phyloP scores from a whole-genome alignment of 2,113 vertebrate genomes.

The Ptyas mucosa region DNA sequence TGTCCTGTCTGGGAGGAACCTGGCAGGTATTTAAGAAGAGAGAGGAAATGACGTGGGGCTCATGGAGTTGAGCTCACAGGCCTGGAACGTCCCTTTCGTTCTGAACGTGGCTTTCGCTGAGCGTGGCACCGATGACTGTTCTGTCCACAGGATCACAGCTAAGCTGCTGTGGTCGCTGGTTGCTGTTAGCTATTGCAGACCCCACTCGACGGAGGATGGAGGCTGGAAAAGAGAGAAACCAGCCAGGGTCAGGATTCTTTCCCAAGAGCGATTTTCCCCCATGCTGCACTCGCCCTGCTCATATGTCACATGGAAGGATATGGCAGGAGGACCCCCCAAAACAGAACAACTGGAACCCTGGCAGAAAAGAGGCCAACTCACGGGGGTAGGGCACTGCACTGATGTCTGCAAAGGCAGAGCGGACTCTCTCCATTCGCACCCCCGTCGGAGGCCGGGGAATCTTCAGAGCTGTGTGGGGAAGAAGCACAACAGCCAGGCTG shows the following conservation, averaged over 20 bases:
- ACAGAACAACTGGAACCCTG: not conserved
- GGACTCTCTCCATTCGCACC: not conserved
- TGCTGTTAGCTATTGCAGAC: fast-evolving
- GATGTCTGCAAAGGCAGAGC: not conserved
- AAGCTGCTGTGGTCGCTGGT: not conserved
- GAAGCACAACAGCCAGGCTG: not conserved
- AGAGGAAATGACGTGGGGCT: no score
- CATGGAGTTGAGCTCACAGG: not conserved
- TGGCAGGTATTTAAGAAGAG: not conserved
- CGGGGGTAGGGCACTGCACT: not conserved
- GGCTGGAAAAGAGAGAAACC: not conserved
- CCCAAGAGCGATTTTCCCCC: not conserved
- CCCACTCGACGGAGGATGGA: not conserved
- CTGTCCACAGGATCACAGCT: not conserved
- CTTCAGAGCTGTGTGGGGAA: not conserved
- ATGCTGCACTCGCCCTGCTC: not conserved
- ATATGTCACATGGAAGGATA: not conserved
- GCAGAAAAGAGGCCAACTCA: not conserved
- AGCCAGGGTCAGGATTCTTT: not conserved
- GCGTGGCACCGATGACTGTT: not conserved
- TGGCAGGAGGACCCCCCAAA: not conserved
- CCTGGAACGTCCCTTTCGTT: not conserved
- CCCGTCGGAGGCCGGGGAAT: not conserved
- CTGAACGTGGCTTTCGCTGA: not conserved
- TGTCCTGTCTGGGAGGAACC: not conserved